A percentile compares a stretch with the other conserved stretches of the same genome.
phyloP scores from a whole-genome alignment of 2,113 vertebrate species.

The Callospermophilus lateralis region DNA sequence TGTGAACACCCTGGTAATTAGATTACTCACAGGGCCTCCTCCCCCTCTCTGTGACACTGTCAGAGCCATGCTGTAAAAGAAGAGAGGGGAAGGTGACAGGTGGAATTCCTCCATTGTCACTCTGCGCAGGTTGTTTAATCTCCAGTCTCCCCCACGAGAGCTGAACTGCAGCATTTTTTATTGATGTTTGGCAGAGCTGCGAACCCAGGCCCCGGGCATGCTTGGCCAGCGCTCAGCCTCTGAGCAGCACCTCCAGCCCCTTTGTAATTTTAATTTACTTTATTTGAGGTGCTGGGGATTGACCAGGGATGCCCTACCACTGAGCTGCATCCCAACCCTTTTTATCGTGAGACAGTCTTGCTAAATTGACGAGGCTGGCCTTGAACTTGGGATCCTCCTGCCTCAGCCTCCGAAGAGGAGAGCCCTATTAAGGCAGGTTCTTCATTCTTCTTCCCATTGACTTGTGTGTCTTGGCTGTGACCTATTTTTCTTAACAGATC shows the following conservation, averaged over 20 bases:
- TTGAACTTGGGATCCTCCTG: background rate
- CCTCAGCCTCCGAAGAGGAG: background rate
- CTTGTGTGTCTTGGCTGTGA: background rate
- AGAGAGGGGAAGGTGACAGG: background rate
- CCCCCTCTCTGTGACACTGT: background rate
- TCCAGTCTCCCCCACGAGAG: background rate
- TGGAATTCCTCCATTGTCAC: background rate
- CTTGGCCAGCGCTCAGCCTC: background rate
- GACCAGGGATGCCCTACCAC: too few species aligned
- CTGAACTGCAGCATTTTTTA: background rate
- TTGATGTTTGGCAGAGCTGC: background rate
- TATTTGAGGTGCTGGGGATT: background rate
- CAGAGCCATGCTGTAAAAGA: background rate
- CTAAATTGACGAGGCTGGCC: background rate
- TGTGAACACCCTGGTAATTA: background rate
- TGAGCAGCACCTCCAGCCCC: background rate
- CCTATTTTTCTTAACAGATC: background rate
- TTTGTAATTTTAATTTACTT: background rate
- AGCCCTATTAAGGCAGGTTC: background rate
- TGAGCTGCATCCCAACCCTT: too few species aligned
- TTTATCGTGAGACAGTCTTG: background rate
- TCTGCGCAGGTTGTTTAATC: background rate
- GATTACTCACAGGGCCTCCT: background rate
- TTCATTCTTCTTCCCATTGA: background rate
- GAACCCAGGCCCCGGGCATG: background rate